phyloP scores from a whole-genome alignment of 92 coral and sea anemone species.

The Actinostola sp. region DNA sequence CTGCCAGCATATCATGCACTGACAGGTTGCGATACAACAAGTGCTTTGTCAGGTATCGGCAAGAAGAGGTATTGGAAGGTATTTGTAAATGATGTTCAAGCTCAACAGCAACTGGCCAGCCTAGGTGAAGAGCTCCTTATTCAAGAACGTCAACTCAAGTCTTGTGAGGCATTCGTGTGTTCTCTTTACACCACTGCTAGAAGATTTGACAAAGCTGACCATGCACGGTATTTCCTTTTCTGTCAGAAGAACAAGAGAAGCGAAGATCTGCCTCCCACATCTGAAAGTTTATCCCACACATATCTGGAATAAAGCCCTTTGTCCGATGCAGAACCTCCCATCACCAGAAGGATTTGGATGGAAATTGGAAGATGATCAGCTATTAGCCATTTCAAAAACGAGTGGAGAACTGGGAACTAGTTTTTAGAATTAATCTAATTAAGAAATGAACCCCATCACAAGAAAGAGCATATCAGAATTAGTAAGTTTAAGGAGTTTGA shows the following conservation, averaged over 20 bases:
- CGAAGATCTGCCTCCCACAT: constrained; percentile 63
- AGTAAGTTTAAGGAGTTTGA: too few species aligned
- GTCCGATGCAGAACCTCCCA: constrained; percentile 56
- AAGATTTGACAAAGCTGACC: constrained; percentile 47
- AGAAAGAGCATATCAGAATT: too few species aligned
- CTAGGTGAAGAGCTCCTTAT: constrained; percentile 43
- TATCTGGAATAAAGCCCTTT: constrained; percentile 53
- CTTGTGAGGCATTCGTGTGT: constrained; percentile 41
- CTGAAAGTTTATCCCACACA: constrained; percentile 46
- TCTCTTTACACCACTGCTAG: constrained; percentile 27
- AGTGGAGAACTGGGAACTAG: too few species aligned
- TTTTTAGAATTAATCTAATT: too few species aligned
- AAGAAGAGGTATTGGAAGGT: constrained; percentile 55
- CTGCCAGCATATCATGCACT: constrained; percentile 58
- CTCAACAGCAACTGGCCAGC: constrained; percentile 38
- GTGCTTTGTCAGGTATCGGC: constrained; percentile 56
- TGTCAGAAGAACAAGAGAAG: constrained; percentile 50
- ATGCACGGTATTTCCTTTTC: constrained; percentile 52
- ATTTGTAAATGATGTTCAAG: constrained; percentile 42
- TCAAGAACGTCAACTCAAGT: too few species aligned
- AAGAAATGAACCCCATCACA: too few species aligned
- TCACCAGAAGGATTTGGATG: constrained; percentile 64
- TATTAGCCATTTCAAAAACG: too few species aligned
- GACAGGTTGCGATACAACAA: constrained; percentile 48
- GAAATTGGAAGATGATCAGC: constrained; percentile 53